Conservation (phyloP, 2,113 vertebrate genomes). For the Tretioscincus oriximinensis region DNA sequence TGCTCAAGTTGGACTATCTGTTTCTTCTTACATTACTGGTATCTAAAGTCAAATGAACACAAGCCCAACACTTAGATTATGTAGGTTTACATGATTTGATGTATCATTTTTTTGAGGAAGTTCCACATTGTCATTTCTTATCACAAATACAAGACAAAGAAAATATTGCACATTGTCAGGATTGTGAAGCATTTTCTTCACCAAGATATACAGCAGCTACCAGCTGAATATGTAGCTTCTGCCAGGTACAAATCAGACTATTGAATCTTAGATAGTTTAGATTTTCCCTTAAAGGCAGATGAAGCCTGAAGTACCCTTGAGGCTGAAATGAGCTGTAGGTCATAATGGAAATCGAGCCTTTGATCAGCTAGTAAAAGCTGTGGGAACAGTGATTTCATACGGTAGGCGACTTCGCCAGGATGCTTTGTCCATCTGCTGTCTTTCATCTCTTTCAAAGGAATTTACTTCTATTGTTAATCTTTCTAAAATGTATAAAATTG, state of each 20-base stretch:
- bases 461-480: conserved; percentile 10
- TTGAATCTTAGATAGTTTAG: not conserved
- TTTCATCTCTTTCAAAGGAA: conserved; percentile 27
- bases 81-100: not conserved
- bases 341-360: conserved; percentile 22
- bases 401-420: not conserved
- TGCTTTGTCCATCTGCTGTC: conserved; percentile 27
- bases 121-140: not conserved
- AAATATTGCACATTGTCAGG: not conserved
- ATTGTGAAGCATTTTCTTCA: not conserved
- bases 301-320: conserved; percentile 21
- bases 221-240: not conserved
- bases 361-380: conserved; percentile 18
- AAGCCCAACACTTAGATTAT: too few species aligned
- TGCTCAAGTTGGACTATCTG: too few species aligned
- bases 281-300: conserved; percentile 27
- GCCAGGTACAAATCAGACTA: conserved; percentile 11
- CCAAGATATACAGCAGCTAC: conserved; percentile 5
- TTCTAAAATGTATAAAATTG: conserved; percentile 9
- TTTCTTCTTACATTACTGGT: too few species aligned
- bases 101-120: not conserved
- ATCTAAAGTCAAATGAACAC: too few species aligned
- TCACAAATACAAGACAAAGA: accelerated
- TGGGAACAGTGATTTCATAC: not conserved
- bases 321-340: conserved; percentile 25